Evolutionary conservation across 2,888 invertebrate genomes (phyloP).

Genomic region (Dicycla oo): DNA sequence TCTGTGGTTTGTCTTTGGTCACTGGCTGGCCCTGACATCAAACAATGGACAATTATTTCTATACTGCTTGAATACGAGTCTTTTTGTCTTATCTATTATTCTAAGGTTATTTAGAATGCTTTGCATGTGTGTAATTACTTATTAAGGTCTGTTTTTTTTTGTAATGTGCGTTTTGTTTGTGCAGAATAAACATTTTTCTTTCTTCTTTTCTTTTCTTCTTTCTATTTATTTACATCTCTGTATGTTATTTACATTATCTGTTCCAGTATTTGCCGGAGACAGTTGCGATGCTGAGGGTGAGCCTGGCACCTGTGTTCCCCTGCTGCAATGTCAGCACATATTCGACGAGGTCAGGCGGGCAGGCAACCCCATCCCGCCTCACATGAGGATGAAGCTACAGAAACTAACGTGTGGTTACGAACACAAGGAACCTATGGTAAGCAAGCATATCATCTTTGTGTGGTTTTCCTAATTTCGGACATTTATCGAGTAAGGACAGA

Average conservation of each 20-base stretch:
- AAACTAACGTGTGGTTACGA: slow-evolving; percentile 78
- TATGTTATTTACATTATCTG: neutral
- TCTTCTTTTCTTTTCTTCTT: too few species aligned
- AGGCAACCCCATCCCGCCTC: slow-evolving; percentile 76
- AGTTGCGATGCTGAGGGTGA: slow-evolving; percentile 60
- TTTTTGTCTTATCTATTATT: too few species aligned
- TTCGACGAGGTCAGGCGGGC: slow-evolving; percentile 73
- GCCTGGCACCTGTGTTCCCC: slow-evolving; percentile 70
- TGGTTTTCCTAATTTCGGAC: neutral
- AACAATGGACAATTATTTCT: too few species aligned
- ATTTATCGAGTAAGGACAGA: neutral
- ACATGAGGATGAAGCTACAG: slow-evolving; percentile 74
- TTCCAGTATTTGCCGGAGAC: slow-evolving; percentile 72
- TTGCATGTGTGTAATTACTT: too few species aligned
- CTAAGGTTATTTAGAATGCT: too few species aligned
- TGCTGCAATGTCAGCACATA: slow-evolving; percentile 73
- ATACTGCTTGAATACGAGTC: too few species aligned
- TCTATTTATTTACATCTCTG: neutral
- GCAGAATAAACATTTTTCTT: too few species aligned
- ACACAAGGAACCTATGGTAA: slow-evolving; percentile 76
- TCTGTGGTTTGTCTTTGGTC: too few species aligned
- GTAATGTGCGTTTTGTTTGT: too few species aligned
- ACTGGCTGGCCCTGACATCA: too few species aligned
- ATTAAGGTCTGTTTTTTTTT: too few species aligned
- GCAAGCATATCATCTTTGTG: neutral